phyloP scores from a whole-genome alignment of 2,797 vertebrate species.

The Macropus fuliginosus region DNA sequence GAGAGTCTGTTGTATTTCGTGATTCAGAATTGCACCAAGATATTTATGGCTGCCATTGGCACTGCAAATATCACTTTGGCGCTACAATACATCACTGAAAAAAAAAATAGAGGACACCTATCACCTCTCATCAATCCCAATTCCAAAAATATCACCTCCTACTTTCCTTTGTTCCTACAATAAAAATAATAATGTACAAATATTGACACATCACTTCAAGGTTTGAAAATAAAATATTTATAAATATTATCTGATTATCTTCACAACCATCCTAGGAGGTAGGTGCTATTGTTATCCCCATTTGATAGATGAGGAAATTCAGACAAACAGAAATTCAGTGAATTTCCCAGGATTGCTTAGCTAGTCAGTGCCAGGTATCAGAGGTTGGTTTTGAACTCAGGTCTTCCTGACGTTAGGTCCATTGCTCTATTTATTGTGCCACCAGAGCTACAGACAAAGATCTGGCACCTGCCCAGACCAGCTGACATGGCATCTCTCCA shows the following conservation, averaged over 20 bases:
- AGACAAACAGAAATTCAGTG: background rate
- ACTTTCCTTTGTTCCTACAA: background rate
- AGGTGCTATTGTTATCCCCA: background rate
- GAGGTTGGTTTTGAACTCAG: background rate
- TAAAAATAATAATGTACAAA: background rate
- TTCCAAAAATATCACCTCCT: background rate
- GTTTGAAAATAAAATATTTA: background rate
- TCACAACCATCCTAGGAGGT: background rate
- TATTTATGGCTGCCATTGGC: too few relatives aligned
- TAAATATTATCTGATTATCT: background rate
- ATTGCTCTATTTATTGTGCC: background rate
- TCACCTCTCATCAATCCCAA: too few relatives aligned
- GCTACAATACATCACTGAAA: too few relatives aligned
- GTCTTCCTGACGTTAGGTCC: background rate
- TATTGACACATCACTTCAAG: background rate
- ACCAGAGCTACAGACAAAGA: background rate
- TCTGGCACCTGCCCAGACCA: background rate
- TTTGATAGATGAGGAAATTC: background rate
- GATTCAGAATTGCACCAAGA: too few relatives aligned
- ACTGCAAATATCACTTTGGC: too few relatives aligned
- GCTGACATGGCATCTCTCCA: background rate
- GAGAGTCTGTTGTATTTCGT: too few relatives aligned
- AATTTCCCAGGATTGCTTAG: background rate
- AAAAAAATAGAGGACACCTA: too few relatives aligned
- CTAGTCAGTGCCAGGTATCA: background rate